These are phyloP conservation scores for Trichopria drosophilae DNA, from an alignment of 2,888 invertebrate species.

Conservation along the genomic window DNA sequence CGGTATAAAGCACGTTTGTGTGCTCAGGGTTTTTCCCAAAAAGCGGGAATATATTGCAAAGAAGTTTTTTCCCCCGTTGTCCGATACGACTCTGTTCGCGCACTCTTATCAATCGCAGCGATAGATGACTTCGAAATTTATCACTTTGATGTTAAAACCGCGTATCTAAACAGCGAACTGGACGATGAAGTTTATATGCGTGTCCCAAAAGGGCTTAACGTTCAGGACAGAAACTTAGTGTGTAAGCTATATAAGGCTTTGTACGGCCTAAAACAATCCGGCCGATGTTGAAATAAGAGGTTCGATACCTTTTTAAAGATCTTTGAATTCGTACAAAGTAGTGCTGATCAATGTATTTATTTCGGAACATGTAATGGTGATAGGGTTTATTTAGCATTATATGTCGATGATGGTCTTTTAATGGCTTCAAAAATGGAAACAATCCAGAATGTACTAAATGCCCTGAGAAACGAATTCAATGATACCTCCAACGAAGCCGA, in stretches of 20 bases:
- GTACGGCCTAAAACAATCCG: constrained; percentile 32
- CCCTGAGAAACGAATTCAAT: constrained; percentile 14
- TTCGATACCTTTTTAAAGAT: constrained; percentile 15
- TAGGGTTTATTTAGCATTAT: constrained; percentile 17
- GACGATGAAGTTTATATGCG: constrained; percentile 24
- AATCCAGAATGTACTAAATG: constrained; percentile 3
- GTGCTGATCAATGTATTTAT: constrained; percentile 27
- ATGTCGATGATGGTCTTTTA: constrained; percentile 23
- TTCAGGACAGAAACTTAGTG: no score
- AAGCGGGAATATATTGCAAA: constrained; percentile 13
- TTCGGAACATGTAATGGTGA: neutral
- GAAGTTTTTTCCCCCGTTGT: constrained; percentile 25
- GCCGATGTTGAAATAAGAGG: constrained; percentile 22
- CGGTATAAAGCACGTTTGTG: constrained; percentile 22
- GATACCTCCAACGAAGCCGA: no score
- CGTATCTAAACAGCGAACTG: constrained; percentile 24
- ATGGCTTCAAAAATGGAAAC: neutral
- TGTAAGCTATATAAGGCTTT: no score
- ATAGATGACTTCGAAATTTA: neutral
- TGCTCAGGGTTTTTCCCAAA: constrained; percentile 21
- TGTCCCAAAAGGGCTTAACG: constrained; percentile 19
- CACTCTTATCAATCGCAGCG: constrained; percentile 12
- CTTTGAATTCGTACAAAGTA: constrained; percentile 14
- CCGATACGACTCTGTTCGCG: constrained; percentile 12
- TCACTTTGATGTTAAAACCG: constrained; percentile 25